Percentiles rank a stretch among this genome's conserved stretches.
These are phyloP conservation scores for Trachelus troglodyta DNA, from an alignment of 2,888 invertebrate species.

Conservation along the genomic window DNA sequence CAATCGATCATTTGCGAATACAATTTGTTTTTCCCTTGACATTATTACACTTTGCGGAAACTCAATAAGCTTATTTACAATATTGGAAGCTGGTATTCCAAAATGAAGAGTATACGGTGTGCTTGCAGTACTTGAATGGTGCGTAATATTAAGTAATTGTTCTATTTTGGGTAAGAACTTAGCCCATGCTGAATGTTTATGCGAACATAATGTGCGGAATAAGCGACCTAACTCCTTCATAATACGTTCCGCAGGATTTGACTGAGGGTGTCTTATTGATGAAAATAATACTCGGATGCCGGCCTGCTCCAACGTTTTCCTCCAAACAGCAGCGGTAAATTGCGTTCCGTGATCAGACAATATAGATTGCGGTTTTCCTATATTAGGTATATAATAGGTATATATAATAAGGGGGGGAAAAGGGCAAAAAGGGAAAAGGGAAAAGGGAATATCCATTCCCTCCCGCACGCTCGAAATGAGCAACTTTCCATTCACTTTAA, in stretches of 20 bases:
- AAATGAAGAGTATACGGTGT: slow-evolving; percentile 13
- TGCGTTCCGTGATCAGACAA: slow-evolving; percentile 12
- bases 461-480: too few species aligned
- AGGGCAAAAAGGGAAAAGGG: too few species aligned
- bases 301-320: neutral
- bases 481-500: too few species aligned
- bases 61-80: neutral
- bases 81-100: neutral
- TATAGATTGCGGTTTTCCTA: slow-evolving; percentile 7
- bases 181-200: slow-evolving; percentile 4
- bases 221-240: slow-evolving; percentile 12
- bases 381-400: slow-evolving; percentile 5
- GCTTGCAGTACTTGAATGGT: slow-evolving; percentile 11
- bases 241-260: slow-evolving; percentile 7
- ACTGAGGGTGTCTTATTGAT: slow-evolving; percentile 13
- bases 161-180: neutral
- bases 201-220: slow-evolving; percentile 8
- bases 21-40: neutral
- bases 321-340: slow-evolving; percentile 11
- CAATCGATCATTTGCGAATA: neutral
- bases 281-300: neutral
- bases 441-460: too few species aligned
- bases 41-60: neutral
- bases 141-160: slow-evolving; percentile 8
- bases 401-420: too few species aligned